Conservation (phyloP, 2,797 vertebrate species). For the Coreius guichenoti region DNA sequence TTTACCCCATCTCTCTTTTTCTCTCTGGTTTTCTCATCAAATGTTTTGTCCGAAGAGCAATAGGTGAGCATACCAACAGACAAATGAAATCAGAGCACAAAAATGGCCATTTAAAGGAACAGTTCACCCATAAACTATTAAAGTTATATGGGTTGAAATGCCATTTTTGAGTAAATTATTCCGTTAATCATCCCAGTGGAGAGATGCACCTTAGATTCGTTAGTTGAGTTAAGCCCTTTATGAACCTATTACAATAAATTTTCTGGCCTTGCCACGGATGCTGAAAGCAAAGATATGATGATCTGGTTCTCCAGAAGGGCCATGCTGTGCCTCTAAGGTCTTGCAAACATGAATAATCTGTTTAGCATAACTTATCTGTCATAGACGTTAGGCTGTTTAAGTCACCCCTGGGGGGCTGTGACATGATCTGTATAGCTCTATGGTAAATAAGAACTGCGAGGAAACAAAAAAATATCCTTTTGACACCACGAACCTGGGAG, state of each 20-base stretch:
- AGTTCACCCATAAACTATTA: conserved; percentile 14
- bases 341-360: conserved; percentile 71
- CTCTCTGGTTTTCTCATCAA: conserved; percentile 71
- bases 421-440: conserved; percentile 70
- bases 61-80: conserved; percentile 53
- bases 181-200: conserved; percentile 25
- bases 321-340: conserved; percentile 55
- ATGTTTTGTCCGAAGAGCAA: conserved; percentile 53
- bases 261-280: conserved; percentile 21
- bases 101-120: conserved; percentile 63
- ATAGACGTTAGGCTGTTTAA: conserved; percentile 64
- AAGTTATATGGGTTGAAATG: not conserved
- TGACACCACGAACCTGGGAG: conserved; percentile 70
- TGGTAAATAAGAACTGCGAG: conserved; percentile 72
- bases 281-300: conserved; percentile 33
- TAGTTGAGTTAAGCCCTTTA: conserved; percentile 11
- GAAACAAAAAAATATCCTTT: conserved; percentile 68
- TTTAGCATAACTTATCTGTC: conserved; percentile 77
- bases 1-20: conserved; percentile 72
- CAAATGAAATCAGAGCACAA: conserved; percentile 63
- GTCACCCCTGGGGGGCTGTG: conserved; percentile 64
- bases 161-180: conserved; percentile 32
- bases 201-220: not conserved
- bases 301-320: conserved; percentile 36
- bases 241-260: conserved; percentile 35